phyloP scores from a whole-genome alignment of 2,113 vertebrate genomes.

The Rhinolophus sinicus region DNA sequence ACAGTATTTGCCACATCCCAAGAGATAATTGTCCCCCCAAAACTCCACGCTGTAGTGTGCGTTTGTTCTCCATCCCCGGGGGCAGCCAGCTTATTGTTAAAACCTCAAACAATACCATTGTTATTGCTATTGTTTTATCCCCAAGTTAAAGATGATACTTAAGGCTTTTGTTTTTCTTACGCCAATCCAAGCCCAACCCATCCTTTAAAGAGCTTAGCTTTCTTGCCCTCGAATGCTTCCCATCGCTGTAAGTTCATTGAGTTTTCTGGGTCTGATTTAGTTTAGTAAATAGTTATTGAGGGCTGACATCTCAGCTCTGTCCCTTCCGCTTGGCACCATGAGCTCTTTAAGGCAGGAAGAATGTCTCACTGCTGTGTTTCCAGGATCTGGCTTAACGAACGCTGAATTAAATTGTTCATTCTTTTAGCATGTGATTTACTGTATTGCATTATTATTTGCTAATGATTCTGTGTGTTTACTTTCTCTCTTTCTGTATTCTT shows the following conservation, averaged over 20 bases:
- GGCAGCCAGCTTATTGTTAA: background rate
- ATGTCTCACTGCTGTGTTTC: background rate
- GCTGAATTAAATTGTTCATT: background rate
- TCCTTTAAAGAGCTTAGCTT: background rate
- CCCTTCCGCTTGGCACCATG: rapidly evolving
- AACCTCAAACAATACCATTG: background rate
- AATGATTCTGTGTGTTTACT: background rate
- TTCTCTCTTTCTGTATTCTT: background rate
- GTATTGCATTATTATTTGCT: background rate
- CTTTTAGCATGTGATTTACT: rapidly evolving
- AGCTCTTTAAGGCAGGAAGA: background rate
- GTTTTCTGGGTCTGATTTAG: background rate
- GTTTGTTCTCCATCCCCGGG: background rate
- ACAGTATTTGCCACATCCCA: rapidly evolving
- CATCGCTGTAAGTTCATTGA: background rate
- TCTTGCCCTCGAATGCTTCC: background rate
- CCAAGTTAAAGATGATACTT: background rate
- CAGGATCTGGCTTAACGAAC: no score
- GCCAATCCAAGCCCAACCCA: background rate
- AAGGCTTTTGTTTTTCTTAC: background rate
- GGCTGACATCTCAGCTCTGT: rapidly evolving
- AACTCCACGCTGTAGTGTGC: rapidly evolving
- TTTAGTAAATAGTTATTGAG: no score
- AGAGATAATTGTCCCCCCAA: background rate
- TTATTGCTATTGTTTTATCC: background rate